Evolutionary conservation across 92 coral and sea anemone genomes (phyloP).

Genomic region (Zoanthus sansibaricus): DNA sequence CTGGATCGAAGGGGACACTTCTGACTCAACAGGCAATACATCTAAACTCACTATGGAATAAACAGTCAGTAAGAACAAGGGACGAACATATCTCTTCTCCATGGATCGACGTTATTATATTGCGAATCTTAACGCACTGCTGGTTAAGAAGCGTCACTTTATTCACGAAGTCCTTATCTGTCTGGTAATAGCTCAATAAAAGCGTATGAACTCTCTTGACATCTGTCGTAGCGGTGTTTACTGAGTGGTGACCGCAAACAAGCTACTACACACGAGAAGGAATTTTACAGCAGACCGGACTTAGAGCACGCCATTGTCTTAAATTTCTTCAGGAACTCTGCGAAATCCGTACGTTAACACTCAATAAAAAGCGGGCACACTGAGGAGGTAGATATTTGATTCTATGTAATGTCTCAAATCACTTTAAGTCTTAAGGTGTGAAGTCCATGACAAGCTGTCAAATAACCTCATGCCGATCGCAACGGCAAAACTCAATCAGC

Average conservation of each 20-base stretch:
- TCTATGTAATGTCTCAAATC: constrained; percentile 9
- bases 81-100: background rate
- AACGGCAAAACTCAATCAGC: background rate
- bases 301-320: constrained; percentile 4
- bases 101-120: background rate
- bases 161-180: constrained; percentile 15
- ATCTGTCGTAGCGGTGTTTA: constrained; percentile 45
- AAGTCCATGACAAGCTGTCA: constrained; percentile 39
- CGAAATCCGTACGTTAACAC: background rate
- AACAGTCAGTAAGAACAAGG: background rate
- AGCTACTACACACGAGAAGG: constrained; percentile 21
- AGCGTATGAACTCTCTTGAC: constrained; percentile 50
- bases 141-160: background rate
- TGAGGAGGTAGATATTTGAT: constrained; percentile 30
- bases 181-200: constrained; percentile 38
- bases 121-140: background rate
- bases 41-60: constrained; percentile 44
- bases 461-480: constrained; percentile 26
- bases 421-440: constrained; percentile 28
- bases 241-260: constrained; percentile 35
- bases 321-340: background rate
- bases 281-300: background rate
- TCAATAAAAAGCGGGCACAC: background rate
- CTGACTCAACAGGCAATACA: constrained; percentile 56
- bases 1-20: constrained; percentile 76